Conservation (phyloP, 2,797 vertebrate species). For the Clarias fuscus region DNA sequence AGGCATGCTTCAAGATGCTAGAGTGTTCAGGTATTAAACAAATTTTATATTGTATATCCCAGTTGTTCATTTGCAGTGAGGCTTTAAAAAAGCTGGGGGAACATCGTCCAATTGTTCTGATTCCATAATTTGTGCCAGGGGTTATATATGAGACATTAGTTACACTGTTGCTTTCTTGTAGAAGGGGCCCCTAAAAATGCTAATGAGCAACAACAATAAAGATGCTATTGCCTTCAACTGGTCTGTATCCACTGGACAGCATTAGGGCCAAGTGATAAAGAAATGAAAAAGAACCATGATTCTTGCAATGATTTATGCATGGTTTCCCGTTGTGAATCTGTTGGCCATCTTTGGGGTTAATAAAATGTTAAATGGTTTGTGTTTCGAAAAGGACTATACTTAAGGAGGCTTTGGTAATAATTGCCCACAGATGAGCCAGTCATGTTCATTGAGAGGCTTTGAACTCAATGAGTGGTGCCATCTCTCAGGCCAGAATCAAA, state of each 20-base stretch:
- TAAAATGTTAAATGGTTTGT: conserved; percentile 16
- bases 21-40: no score
- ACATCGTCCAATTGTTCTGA: no score
- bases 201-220: conserved; percentile 47
- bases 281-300: conserved; percentile 54
- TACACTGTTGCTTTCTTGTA: background rate
- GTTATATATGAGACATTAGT: background rate
- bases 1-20: no score
- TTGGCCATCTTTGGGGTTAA: conserved; percentile 5
- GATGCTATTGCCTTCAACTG: no score
- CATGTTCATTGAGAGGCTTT: conserved; percentile 19
- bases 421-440: background rate
- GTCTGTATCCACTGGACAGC: conserved; percentile 27
- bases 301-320: conserved; percentile 37
- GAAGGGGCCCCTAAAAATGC: conserved; percentile 42
- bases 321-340: conserved; percentile 38
- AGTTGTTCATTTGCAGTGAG: no score
- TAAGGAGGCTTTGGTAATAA: conserved; percentile 9
- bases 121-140: no score
- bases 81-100: no score
- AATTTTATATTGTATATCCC: no score
- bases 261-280: conserved; percentile 12
- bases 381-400: background rate
- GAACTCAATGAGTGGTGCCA: conserved; percentile 30
- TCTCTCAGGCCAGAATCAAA: conserved; percentile 31